phyloP scores from a whole-genome alignment of 2,888 invertebrate species.

The Sphinx pinastri region DNA sequence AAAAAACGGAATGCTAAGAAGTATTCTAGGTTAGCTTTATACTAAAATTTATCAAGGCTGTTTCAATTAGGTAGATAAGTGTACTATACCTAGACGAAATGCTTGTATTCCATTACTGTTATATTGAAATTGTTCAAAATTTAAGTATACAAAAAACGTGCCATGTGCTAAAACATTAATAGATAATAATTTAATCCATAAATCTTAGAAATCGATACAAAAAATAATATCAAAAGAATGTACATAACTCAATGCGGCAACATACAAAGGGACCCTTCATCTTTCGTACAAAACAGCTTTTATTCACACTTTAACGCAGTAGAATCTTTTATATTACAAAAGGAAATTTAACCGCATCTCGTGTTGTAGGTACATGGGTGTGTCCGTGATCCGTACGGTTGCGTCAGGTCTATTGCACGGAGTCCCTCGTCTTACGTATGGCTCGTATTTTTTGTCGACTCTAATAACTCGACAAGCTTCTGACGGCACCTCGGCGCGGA shows the following conservation, averaged over 20 bases:
- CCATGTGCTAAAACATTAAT: conserved; percentile 25
- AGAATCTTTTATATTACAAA: conserved; percentile 64
- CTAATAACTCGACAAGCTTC: conserved; percentile 82
- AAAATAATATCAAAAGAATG: conserved; percentile 48
- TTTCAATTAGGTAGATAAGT: not conserved
- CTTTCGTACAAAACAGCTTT: conserved; percentile 54
- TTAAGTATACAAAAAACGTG: not conserved
- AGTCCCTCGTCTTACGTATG: conserved; percentile 71
- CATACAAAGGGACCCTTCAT: conserved; percentile 59
- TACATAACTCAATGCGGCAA: conserved; percentile 51
- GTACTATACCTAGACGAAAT: not conserved
- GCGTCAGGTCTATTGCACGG: conserved; percentile 70
- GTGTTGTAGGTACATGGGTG: conserved; percentile 62
- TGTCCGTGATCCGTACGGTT: conserved; percentile 61
- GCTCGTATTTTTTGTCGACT: conserved; percentile 73
- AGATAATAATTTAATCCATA: conserved; percentile 40
- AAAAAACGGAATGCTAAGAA: not conserved
- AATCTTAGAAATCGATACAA: conserved; percentile 55
- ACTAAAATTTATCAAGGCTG: not conserved
- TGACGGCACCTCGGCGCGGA: conserved; percentile 80
- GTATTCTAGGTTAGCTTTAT: too few relatives aligned
- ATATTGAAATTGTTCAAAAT: too few relatives aligned
- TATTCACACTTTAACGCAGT: conserved; percentile 76
- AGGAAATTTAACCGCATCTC: conserved; percentile 73
- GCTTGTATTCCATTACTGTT: too few relatives aligned